Evolutionary conservation across 2,888 invertebrate genomes (phyloP).

Genomic region (Pollenia angustigena): DNA sequence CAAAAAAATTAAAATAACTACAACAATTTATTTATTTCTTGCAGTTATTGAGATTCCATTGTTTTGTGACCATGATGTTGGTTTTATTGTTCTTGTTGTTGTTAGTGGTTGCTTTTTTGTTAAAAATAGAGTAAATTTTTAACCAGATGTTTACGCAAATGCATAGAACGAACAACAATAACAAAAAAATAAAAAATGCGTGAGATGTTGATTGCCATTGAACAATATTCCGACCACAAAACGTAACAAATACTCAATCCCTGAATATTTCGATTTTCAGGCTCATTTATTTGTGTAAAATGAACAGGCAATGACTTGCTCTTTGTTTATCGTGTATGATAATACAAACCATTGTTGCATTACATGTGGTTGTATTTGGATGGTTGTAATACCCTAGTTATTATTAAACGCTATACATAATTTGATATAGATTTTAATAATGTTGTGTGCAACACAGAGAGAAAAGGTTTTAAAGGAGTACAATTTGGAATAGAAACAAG

Average conservation of each 20-base stretch:
- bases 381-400: constrained; percentile 1
- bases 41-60: constrained; percentile 41
- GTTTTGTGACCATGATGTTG: constrained; percentile 30
- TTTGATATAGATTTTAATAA: not conserved
- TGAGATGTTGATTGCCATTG: constrained; percentile 10
- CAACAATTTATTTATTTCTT: constrained; percentile 21
- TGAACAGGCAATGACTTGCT: not conserved
- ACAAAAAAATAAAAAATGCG: not conserved
- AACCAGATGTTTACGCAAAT: constrained; percentile 22
- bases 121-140: not conserved
- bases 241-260: constrained; percentile 10
- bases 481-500: too few relatives aligned
- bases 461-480: too few relatives aligned
- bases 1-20: constrained; percentile 2
- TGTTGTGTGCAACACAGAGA: not conserved
- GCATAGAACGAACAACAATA: constrained; percentile 1
- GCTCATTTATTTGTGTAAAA: constrained; percentile 18
- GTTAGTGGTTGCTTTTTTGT: not conserved
- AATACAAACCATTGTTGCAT: constrained; percentile 14
- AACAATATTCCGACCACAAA: constrained; percentile 28
- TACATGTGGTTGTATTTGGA: constrained; percentile 11
- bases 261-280: not conserved
- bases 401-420: not conserved
- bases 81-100: constrained; percentile 6
- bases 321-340: not conserved